Evolutionary conservation across 2,888 invertebrate genomes (phyloP), one percentile per base, ranked within the genome.

Genomic region (Eupithecia pulchellata): DNA sequence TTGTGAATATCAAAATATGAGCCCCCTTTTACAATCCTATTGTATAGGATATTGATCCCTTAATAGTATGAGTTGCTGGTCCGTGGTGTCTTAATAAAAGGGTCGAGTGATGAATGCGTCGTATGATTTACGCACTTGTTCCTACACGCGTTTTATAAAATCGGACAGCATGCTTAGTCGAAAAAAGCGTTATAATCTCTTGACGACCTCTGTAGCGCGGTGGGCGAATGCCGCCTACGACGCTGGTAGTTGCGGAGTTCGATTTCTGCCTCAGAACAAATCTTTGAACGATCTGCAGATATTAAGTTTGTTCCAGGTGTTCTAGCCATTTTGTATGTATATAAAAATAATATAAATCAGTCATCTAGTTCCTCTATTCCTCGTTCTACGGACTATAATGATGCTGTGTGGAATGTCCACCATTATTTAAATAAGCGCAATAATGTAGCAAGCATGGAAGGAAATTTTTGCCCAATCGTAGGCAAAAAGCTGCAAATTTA

Each of bases 1-100:
- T 93, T 91, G 89, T 92, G 93, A 93, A 93, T 93, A 92, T 92
- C 88, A 93, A 93, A 94, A 94, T 92, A 92, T 91, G 93, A 92
- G 92, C 92, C 93, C 93, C 92, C 90, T 91, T 93, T 92, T 92
- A 93, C 91, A 91, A 91, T 91, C 88, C 91, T 83, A 93, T 93
- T 93, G 92, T 93, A 91, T 89, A 88, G 90, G 91, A 86, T 93
- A 93, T 94, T 93, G 93, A 93, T 92, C 93, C 91, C 86, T 86
- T 93, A 92, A 92, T 93, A 93, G 93, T 93, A 90, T 84, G 90
- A 90, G 89, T 89, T 84, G 85, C 88, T 90, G 90, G 91, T 91
- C 86, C 84, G 83, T 82, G 81, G 83, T 87, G 86, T 89, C 91
- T 92, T 91, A 91, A 92, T 91, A 91, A 86, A 88, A 85, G 91